Evolutionary conservation across 2,113 vertebrate species (phyloP).

Genomic region (Chionomys nivalis): DNA sequence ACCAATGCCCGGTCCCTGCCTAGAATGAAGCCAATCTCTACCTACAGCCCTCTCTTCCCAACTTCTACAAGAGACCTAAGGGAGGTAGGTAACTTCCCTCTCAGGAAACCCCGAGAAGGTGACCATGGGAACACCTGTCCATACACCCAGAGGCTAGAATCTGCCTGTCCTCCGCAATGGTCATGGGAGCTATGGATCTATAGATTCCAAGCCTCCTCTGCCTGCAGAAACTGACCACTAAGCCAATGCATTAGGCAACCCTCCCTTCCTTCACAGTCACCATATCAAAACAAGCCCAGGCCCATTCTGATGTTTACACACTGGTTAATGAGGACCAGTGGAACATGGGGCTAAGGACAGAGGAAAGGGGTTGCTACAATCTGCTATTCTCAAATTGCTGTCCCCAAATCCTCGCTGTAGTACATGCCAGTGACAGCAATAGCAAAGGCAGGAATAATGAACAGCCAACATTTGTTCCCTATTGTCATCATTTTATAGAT

Average conservation of each 20-base stretch:
- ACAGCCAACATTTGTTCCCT: no score
- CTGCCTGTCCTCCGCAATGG: background rate
- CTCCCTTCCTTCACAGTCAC: background rate
- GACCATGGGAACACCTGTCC: background rate
- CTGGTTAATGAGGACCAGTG: background rate
- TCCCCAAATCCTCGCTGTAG: background rate
- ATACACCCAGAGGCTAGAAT: background rate
- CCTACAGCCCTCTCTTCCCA: background rate
- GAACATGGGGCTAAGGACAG: background rate
- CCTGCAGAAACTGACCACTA: background rate
- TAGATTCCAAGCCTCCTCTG: background rate
- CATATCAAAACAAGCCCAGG: background rate
- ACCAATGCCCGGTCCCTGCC: background rate
- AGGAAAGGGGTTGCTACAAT: background rate
- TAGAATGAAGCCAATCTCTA: background rate
- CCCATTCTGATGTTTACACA: background rate
- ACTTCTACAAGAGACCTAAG: background rate
- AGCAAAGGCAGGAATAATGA: background rate
- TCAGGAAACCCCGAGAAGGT: background rate
- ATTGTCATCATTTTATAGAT: background rate
- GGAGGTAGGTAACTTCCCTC: background rate
- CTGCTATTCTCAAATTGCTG: background rate
- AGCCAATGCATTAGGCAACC: fast-evolving
- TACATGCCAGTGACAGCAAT: background rate
- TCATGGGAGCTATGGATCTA: no score